Conservation (phyloP, 2,888 invertebrate genomes). For the Patella depressa region DNA sequence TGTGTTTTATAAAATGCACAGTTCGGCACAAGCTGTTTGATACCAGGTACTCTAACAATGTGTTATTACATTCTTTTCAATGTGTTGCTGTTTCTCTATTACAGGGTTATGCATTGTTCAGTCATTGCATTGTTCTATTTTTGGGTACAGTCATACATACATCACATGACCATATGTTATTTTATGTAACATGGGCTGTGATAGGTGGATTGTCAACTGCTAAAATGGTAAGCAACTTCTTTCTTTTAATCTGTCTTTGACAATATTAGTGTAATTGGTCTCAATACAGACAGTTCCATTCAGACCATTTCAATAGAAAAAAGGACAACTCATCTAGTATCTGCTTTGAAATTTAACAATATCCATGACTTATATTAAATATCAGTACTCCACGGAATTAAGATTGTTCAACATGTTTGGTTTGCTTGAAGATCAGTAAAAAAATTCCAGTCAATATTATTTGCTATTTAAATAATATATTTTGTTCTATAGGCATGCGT, state of each 20-base stretch:
- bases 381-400: too few species aligned
- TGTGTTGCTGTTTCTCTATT: slow-evolving; percentile 29
- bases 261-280: too few species aligned
- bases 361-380: not conserved
- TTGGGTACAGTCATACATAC: slow-evolving; percentile 72
- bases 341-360: not conserved
- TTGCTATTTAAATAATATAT: not conserved
- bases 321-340: too few species aligned
- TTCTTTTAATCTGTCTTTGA: not conserved
- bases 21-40: too few species aligned
- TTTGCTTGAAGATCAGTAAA: too few species aligned
- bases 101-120: slow-evolving; percentile 73
- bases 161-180: slow-evolving; percentile 71
- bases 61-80: not conserved
- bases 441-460: too few species aligned
- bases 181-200: slow-evolving; percentile 70
- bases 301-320: too few species aligned
- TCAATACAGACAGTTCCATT: too few species aligned
- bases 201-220: slow-evolving; percentile 72
- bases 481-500: slow-evolving; percentile 62
- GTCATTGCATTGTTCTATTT: slow-evolving; percentile 72
- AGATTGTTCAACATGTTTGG: too few species aligned
- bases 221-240: slow-evolving; percentile 68
- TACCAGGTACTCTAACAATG: too few species aligned
- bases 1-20: too few species aligned